These are phyloP conservation scores for Manduca sexta DNA, from an alignment of 1,140 invertebrate genomes.

Conservation along the genomic window DNA sequence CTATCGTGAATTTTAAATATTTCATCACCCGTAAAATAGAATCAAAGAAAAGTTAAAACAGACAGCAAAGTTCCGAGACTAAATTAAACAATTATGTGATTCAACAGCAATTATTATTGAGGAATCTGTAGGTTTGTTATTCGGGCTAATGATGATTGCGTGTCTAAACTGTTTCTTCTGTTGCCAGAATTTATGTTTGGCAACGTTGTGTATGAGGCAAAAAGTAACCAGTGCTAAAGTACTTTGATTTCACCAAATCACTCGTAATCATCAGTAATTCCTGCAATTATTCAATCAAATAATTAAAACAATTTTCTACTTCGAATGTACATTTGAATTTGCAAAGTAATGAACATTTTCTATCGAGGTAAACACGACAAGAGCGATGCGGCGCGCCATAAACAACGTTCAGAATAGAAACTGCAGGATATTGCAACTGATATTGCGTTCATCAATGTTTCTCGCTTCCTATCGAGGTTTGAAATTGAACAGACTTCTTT, in stretches of 20 bases:
- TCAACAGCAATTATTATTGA: slow-evolving; percentile 18
- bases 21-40: not conserved
- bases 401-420: not conserved
- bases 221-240: too few relatives aligned
- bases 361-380: not conserved
- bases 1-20: not conserved
- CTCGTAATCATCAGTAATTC: too few relatives aligned
- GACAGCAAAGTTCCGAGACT: slow-evolving; percentile 5
- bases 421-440: slow-evolving; percentile 13
- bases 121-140: slow-evolving; percentile 18
- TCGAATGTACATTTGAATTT: not conserved
- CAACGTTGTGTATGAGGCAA: too few relatives aligned
- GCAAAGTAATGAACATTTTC: slow-evolving; percentile 2
- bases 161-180: slow-evolving; percentile 2
- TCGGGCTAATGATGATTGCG: slow-evolving; percentile 23
- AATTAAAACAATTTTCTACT: too few relatives aligned
- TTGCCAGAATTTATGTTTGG: too few relatives aligned
- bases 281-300: too few relatives aligned
- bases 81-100: slow-evolving; percentile 31
- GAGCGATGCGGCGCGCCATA: too few relatives aligned
- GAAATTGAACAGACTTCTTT: slow-evolving; percentile 27
- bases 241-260: too few relatives aligned
- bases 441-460: slow-evolving; percentile 21
- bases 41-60: not conserved
- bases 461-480: slow-evolving; percentile 27